A percentile compares a stretch with the other conserved stretches of the same genome.
Conservation (phyloP, 2,888 invertebrate species). For the Lampropteryx suffumata region DNA sequence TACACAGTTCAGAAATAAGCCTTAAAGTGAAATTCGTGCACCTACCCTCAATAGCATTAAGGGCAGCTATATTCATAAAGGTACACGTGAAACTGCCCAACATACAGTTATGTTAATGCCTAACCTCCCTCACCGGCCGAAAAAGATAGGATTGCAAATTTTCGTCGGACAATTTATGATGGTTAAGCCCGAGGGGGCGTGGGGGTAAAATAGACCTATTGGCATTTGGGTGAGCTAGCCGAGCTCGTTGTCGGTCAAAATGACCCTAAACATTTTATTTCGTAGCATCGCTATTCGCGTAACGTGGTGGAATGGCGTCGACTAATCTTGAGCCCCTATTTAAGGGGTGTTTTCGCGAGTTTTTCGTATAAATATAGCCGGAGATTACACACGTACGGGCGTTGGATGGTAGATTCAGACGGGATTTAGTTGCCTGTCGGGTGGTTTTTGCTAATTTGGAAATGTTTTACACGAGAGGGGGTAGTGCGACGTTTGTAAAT, state of each 20-base stretch:
- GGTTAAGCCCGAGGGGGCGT: slow-evolving; percentile 66
- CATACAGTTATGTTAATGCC: slow-evolving; percentile 79
- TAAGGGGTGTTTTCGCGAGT: slow-evolving; percentile 70
- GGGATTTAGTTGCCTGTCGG: slow-evolving; percentile 31
- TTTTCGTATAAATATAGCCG: slow-evolving; percentile 66
- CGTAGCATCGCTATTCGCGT: slow-evolving; percentile 73
- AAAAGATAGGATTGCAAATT: slow-evolving; percentile 82
- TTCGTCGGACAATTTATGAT: slow-evolving; percentile 81
- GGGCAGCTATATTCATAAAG: slow-evolving; percentile 62
- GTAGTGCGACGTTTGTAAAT: slow-evolving; percentile 2
- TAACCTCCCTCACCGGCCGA: slow-evolving; percentile 69
- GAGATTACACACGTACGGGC: slow-evolving; percentile 58
- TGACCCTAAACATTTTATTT: slow-evolving; percentile 83
- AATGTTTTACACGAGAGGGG: slow-evolving; percentile 22
- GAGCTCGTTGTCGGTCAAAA: slow-evolving; percentile 74
- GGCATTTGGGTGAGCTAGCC: slow-evolving; percentile 75
- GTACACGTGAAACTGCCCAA: slow-evolving; percentile 67
- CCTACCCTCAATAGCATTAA: slow-evolving; percentile 36
- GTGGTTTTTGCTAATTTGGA: slow-evolving; percentile 30
- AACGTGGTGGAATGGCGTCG: slow-evolving; percentile 67
- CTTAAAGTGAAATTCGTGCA: slow-evolving; percentile 45
- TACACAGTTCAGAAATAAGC: slow-evolving; percentile 13
- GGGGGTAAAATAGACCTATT: slow-evolving; percentile 75
- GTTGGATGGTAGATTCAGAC: slow-evolving; percentile 27
- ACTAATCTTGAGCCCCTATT: slow-evolving; percentile 78